These are phyloP conservation scores for Argyresthia goedartella DNA, from an alignment of 2,888 invertebrate genomes.

Conservation along the genomic window DNA sequence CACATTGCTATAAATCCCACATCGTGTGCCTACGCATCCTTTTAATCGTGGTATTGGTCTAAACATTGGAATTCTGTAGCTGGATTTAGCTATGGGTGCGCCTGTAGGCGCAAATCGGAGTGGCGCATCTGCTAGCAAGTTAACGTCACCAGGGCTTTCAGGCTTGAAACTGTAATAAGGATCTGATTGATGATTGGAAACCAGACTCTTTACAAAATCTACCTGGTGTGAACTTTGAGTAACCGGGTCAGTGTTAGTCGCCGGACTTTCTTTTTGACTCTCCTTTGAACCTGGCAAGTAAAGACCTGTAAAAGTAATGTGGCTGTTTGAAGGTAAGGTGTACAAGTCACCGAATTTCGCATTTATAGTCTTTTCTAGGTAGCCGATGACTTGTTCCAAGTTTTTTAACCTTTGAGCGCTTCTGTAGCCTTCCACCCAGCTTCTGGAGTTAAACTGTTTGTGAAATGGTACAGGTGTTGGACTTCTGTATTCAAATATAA, in stretches of 20 bases:
- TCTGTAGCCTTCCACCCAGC: conserved; percentile 53
- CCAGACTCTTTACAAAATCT: conserved; percentile 32
- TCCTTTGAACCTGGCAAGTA: conserved; percentile 35
- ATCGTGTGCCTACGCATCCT: conserved; percentile 27
- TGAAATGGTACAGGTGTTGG: conserved; percentile 52
- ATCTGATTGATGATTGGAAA: conserved; percentile 60
- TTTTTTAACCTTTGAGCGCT: conserved; percentile 57
- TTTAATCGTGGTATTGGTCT: conserved; percentile 29
- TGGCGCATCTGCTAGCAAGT: conserved; percentile 74
- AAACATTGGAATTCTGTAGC: conserved; percentile 30
- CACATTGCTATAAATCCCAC: conserved; percentile 15
- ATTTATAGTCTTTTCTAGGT: conserved; percentile 55
- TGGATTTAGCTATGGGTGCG: conserved; percentile 16
- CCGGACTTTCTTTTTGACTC: conserved; percentile 13
- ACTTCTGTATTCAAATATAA: conserved; percentile 51
- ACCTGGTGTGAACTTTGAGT: conserved; percentile 26
- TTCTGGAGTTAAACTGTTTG: conserved; percentile 43
- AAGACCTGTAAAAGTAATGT: conserved; percentile 51
- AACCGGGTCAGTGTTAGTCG: conserved; percentile 17
- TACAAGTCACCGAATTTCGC: conserved; percentile 55
- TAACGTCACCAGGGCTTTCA: conserved; percentile 79
- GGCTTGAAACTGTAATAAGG: conserved; percentile 80
- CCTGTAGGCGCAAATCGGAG: conserved; percentile 39
- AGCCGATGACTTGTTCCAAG: conserved; percentile 52
- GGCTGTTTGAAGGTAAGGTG: conserved; percentile 27